These are phyloP conservation scores for Drosophila simulans DNA, from an alignment of 1,140 invertebrate species.

Conservation along the genomic window DNA sequence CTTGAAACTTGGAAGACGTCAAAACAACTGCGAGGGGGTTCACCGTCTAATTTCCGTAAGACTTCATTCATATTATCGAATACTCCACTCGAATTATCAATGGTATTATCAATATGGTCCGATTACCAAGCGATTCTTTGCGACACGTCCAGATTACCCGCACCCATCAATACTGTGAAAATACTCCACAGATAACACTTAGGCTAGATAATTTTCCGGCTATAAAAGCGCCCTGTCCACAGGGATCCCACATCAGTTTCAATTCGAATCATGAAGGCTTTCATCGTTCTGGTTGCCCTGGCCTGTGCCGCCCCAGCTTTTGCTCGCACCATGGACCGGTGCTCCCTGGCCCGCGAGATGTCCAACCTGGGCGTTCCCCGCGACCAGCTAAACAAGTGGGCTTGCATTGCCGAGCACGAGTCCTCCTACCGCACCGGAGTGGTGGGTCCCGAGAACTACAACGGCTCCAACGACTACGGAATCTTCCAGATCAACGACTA, in stretches of 20 bases:
- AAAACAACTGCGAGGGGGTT: slow-evolving; percentile 14
- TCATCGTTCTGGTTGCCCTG: slow-evolving; percentile 60
- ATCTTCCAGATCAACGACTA: slow-evolving; percentile 80
- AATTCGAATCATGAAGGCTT: slow-evolving; percentile 42
- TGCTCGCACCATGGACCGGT: slow-evolving; percentile 72
- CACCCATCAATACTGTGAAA: slow-evolving; percentile 7
- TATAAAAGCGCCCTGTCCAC: slow-evolving; percentile 43
- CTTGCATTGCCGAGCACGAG: slow-evolving; percentile 72
- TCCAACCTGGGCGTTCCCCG: slow-evolving; percentile 66
- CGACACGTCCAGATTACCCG: slow-evolving; percentile 16
- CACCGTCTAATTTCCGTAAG: slow-evolving; percentile 22
- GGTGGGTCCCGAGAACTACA: slow-evolving; percentile 56
- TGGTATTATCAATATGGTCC: slow-evolving; percentile 44
- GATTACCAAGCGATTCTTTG: slow-evolving; percentile 29
- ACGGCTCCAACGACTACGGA: slow-evolving; percentile 77
- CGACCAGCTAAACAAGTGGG: slow-evolving; percentile 55
- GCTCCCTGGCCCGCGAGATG: slow-evolving; percentile 79
- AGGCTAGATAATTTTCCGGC: slow-evolving; percentile 30
- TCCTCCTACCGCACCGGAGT: slow-evolving; percentile 58
- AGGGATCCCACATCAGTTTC: slow-evolving; percentile 51
- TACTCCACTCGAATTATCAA: slow-evolving; percentile 39
- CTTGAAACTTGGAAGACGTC: neutral
- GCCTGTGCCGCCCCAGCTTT: slow-evolving; percentile 60
- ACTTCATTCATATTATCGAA: slow-evolving; percentile 38
- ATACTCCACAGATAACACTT: slow-evolving; percentile 45